Percentiles rank a stretch among this genome's conserved stretches.
These are phyloP conservation scores for Slavum lentiscoides DNA, from an alignment of 2,888 invertebrate genomes.

Conservation along the genomic window DNA sequence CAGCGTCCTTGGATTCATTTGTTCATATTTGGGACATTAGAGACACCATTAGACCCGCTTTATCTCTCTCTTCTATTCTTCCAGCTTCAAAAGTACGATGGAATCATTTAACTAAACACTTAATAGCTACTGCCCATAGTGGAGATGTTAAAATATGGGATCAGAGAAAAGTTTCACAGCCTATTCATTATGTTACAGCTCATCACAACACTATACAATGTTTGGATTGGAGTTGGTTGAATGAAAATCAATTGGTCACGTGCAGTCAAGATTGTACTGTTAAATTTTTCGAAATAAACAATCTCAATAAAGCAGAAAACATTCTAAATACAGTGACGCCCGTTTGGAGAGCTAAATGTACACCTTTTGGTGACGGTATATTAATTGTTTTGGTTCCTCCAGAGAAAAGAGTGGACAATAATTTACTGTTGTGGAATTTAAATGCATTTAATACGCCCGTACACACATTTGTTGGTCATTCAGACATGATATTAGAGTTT, in stretches of 20 bases:
- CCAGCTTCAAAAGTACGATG: slow-evolving; percentile 93
- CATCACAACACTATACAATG: slow-evolving; percentile 87
- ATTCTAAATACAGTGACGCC: slow-evolving; percentile 82
- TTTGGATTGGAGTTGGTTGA: slow-evolving; percentile 88
- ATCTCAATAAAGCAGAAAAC: slow-evolving; percentile 81
- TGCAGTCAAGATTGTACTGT: slow-evolving; percentile 95
- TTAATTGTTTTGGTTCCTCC: slow-evolving; percentile 92
- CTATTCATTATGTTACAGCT: slow-evolving; percentile 90
- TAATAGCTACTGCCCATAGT: slow-evolving; percentile 92
- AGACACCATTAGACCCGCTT: slow-evolving; percentile 79
- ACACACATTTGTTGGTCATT: slow-evolving; percentile 90
- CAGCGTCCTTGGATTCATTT: slow-evolving; percentile 91
- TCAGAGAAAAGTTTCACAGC: slow-evolving; percentile 81
- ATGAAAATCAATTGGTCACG: slow-evolving; percentile 83
- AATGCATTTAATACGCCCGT: slow-evolving; percentile 67
- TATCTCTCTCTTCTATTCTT: slow-evolving; percentile 86
- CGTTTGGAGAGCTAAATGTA: slow-evolving; percentile 91
- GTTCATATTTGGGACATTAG: slow-evolving; percentile 92
- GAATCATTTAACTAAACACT: slow-evolving; percentile 81
- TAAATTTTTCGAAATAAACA: slow-evolving; percentile 89
- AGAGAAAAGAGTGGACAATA: slow-evolving; percentile 84
- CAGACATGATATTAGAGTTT: slow-evolving; percentile 92
- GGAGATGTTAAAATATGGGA: slow-evolving; percentile 97
- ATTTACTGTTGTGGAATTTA: slow-evolving; percentile 77
- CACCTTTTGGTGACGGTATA: slow-evolving; percentile 90